Percentiles rank a stretch among this genome's conserved stretches.
Conservation (phyloP, 1,140 invertebrate genomes). For the Trinorchestia longiramus region DNA sequence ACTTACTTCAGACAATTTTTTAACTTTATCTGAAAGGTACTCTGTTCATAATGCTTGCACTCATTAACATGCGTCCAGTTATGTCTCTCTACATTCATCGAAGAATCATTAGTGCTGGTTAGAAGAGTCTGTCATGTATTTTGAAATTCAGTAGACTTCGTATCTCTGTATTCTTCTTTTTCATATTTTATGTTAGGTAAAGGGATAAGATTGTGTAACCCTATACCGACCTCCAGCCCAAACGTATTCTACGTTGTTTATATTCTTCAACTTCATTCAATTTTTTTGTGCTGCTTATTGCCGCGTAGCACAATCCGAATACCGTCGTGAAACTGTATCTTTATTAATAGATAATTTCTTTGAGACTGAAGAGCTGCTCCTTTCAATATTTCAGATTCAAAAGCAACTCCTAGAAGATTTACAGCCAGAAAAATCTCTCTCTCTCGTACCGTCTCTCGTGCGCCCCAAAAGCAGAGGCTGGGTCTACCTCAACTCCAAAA, state of each 20-base stretch:
- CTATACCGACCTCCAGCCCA: neutral
- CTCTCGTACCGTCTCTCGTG: slow-evolving; percentile 76
- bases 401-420: neutral
- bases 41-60: too few species aligned
- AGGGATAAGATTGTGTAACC: neutral
- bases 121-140: too few species aligned
- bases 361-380: neutral
- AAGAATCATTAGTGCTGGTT: too few species aligned
- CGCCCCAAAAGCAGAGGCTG: slow-evolving; percentile 81
- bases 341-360: neutral
- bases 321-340: neutral
- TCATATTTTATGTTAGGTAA: too few species aligned
- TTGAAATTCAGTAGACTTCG: too few species aligned
- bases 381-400: neutral
- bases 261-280: neutral
- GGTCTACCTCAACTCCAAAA: slow-evolving; percentile 77
- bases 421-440: slow-evolving; percentile 68
- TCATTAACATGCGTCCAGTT: too few species aligned
- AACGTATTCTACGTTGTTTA: neutral
- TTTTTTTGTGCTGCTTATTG: neutral
- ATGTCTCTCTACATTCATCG: too few species aligned
- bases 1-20: too few species aligned
- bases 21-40: too few species aligned
- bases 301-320: neutral
- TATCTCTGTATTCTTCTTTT: too few species aligned